Base-by-base conservation (phyloP, 2,113 vertebrate genomes). In the Oreochromis spilurus region DNA sequence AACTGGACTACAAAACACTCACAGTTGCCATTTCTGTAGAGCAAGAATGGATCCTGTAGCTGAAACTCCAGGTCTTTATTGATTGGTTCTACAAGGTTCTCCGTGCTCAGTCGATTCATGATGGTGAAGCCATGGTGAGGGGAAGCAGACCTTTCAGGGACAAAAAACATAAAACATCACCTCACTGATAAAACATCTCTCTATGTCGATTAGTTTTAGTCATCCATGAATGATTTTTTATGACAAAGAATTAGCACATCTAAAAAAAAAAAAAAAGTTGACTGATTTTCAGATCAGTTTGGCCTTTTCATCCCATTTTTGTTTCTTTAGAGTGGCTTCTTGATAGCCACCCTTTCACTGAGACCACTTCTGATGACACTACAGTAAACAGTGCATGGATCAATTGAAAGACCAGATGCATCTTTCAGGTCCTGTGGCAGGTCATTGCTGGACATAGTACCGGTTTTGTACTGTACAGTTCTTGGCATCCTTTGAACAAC, bases 11-110 rank as follows among this genome's bases (percentile, higher is more conserved):
- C 11, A 82, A 58, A 65, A 38, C 17, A 96, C 96, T 96, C 83
- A 97, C 96, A 91, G 92, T 95, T 99, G 89, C 97, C 97, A 87
- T 99, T 99, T 93, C 97, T 97, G 93, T 99, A 99, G 24, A 99
- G 97, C 88, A 99, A 97, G 93, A 99, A 99, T 3, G 98, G 99
- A 89, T 99, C 98, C 50, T 99, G 98, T 43, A 99, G 97, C 91
- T 99, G 98, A 94, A 99, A 99, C 90, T 99, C 99, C 89, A 99
- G 91, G 90, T 99, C 98, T 95, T 99, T 99, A 95, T 99, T 99
- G 89, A 99, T 98, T 3, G 99, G 98, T 90, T 99, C 98, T 92
- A 99, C 98, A 29, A 99, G 94, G 89, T 99, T 99, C 85, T 97
- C 97, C 87, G 99, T 97, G 89, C 97, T 99, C 78, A 99, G 96